Evolutionary conservation across 2,888 invertebrate species (phyloP).

Genomic region (Chrysotoxum bicinctum): DNA sequence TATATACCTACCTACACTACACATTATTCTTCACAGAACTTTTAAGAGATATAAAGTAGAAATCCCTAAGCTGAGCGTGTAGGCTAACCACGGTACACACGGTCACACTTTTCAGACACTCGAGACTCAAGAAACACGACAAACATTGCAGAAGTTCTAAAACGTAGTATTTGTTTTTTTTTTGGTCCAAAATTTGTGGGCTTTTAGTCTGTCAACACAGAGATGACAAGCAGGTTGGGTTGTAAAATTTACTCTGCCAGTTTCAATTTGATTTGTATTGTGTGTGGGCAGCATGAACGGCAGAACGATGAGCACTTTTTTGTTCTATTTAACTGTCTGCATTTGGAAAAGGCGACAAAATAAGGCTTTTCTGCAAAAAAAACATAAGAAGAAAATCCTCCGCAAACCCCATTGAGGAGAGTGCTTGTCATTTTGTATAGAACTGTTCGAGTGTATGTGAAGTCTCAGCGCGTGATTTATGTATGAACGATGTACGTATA

Average conservation of each 20-base stretch:
- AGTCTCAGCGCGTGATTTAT: slow-evolving; percentile 50
- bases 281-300: slow-evolving; percentile 24
- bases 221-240: slow-evolving; percentile 48
- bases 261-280: slow-evolving; percentile 29
- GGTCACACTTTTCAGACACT: neutral
- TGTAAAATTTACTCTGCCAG: slow-evolving; percentile 31
- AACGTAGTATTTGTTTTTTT: neutral
- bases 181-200: slow-evolving; percentile 40
- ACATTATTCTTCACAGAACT: neutral
- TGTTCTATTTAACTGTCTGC: neutral
- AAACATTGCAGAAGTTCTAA: neutral
- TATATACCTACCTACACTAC: neutral
- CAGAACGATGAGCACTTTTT: neutral
- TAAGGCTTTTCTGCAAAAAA: neutral
- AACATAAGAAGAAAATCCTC: slow-evolving; percentile 20
- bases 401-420: slow-evolving; percentile 34
- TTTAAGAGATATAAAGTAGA: neutral
- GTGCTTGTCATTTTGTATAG: slow-evolving; percentile 49
- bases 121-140: neutral
- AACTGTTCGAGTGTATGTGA: slow-evolving; percentile 26
- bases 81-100: neutral
- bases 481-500: neutral
- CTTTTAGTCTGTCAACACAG: slow-evolving; percentile 23
- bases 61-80: slow-evolving; percentile 7
- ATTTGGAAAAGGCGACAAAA: neutral